Conservation (phyloP, 2,797 vertebrate genomes). For the Cichlasoma orientale region DNA sequence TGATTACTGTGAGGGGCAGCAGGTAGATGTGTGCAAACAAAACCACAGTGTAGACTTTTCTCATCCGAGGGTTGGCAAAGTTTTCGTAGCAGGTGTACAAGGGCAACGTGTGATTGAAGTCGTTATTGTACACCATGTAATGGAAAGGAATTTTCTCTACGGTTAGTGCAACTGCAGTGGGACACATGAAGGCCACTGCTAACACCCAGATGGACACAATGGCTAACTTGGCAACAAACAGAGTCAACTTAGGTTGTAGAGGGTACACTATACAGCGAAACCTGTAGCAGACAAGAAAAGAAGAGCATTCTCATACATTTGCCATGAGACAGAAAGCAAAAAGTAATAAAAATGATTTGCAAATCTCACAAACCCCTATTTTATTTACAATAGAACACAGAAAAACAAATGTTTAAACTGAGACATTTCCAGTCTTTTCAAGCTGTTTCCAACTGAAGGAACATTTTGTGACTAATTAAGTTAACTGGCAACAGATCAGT, state of each 20-base stretch:
- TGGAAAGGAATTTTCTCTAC: slow-evolving; percentile 77
- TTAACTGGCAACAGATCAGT: too few relatives aligned
- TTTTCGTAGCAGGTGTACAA: slow-evolving; percentile 83
- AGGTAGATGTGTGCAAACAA: slow-evolving; percentile 84
- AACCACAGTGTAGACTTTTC: slow-evolving; percentile 83
- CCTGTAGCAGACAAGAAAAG: slow-evolving; percentile 52
- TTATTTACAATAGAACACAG: not conserved
- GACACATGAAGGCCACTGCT: slow-evolving; percentile 81
- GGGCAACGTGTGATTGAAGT: slow-evolving; percentile 75
- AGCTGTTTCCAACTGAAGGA: too few relatives aligned
- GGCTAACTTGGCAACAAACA: slow-evolving; percentile 78
- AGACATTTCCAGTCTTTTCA: not conserved
- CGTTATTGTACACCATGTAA: slow-evolving; percentile 74
- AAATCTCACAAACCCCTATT: not conserved
- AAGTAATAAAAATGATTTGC: not conserved
- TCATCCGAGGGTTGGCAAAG: slow-evolving; percentile 81
- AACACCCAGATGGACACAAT: slow-evolving; percentile 82
- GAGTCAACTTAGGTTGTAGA: slow-evolving; percentile 79
- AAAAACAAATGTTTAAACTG: not conserved
- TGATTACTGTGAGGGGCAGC: slow-evolving; percentile 79
- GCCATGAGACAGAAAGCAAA: not conserved
- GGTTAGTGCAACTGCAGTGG: slow-evolving; percentile 79
- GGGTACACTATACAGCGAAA: slow-evolving; percentile 85
- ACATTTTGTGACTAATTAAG: too few relatives aligned
- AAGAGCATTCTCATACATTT: not conserved